A percentile compares a stretch with the other conserved stretches of the same genome.
Conservation (phyloP, 2,888 invertebrate species). For the Lysandra bellargus region DNA sequence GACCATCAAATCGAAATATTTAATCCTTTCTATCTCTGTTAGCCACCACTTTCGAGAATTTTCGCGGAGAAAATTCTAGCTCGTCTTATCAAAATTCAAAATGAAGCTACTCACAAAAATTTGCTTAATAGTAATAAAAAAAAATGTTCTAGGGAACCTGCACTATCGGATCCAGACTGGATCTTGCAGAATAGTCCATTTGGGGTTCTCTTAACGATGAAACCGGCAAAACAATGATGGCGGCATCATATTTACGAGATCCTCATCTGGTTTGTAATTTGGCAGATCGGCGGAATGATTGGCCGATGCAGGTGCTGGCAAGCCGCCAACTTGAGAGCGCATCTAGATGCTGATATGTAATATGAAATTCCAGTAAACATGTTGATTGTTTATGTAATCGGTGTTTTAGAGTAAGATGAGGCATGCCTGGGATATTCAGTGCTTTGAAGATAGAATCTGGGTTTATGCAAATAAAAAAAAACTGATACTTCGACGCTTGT, state of each 20-base stretch:
- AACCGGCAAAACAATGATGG: neutral
- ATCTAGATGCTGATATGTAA: slow-evolving; percentile 1
- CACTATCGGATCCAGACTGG: no score
- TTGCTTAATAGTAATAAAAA: no score
- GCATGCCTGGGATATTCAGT: neutral
- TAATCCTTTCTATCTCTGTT: no score
- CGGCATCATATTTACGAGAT: slow-evolving; percentile 34
- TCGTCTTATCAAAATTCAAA: no score
- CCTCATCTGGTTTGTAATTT: slow-evolving; percentile 38
- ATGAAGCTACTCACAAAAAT: no score
- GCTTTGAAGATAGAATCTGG: no score
- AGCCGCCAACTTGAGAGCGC: slow-evolving; percentile 33
- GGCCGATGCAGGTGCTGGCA: slow-evolving; percentile 41
- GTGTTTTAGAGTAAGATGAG: neutral
- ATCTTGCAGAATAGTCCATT: neutral
- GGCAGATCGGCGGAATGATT: slow-evolving; percentile 38
- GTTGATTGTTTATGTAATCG: slow-evolving; percentile 12
- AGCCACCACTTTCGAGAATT: no score
- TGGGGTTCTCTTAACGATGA: neutral
- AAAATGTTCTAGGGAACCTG: no score
- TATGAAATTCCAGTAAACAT: slow-evolving; percentile 7
- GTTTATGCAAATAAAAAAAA: no score
- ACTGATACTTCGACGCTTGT: no score
- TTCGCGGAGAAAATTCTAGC: no score
- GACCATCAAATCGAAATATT: no score